Conservation (phyloP, 92 coral and sea anemone genomes). For the Palythoa grandis region DNA sequence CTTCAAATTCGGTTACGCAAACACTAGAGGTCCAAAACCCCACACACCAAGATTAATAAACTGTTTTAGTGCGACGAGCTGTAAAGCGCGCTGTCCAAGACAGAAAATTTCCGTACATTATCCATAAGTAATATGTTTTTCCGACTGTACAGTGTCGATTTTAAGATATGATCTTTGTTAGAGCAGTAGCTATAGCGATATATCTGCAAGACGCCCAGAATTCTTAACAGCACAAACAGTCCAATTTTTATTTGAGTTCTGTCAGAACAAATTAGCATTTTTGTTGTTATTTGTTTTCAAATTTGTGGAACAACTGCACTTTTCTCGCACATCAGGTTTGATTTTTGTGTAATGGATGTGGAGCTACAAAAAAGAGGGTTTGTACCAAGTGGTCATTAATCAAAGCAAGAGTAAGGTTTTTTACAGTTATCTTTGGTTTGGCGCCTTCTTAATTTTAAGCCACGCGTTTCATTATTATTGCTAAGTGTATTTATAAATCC, state of each 20-base stretch:
- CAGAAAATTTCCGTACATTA: background rate
- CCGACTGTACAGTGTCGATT: background rate
- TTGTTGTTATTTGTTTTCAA: constrained; percentile 38
- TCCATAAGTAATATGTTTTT: background rate
- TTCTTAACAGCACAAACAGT: constrained; percentile 32
- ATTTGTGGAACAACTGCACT: constrained; percentile 20
- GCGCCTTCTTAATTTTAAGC: background rate
- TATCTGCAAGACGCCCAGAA: background rate
- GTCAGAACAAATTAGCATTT: constrained; percentile 51
- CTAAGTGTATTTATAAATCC: constrained; percentile 6
- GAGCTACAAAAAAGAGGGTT: background rate
- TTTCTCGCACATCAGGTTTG: background rate
- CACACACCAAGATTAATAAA: constrained; percentile 11
- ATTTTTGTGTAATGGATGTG: background rate
- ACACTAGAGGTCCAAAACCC: background rate
- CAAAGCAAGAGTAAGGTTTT: constrained; percentile 19
- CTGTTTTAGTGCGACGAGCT: constrained; percentile 2
- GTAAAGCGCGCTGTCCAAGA: background rate
- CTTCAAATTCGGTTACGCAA: background rate
- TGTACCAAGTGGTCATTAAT: background rate
- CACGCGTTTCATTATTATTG: background rate
- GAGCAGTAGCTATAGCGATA: constrained; percentile 16
- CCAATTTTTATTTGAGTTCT: constrained; percentile 36
- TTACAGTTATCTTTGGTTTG: background rate
- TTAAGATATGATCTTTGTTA: background rate